Base-by-base conservation (phyloP, 2,888 invertebrate genomes). In the Corbicula japonica region DNA sequence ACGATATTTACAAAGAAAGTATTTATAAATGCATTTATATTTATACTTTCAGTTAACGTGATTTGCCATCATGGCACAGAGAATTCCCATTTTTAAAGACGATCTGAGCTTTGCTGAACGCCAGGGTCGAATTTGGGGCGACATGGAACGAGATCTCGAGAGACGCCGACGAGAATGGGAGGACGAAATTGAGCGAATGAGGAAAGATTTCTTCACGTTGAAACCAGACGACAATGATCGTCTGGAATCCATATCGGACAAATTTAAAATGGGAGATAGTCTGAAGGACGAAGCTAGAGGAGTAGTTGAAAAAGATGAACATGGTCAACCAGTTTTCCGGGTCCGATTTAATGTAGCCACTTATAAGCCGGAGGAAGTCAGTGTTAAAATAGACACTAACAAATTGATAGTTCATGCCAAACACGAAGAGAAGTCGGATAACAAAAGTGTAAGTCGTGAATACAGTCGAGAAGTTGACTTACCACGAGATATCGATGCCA, bases 61-160 rank as follows among this genome's bases (percentile, higher is more conserved):
- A 68, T 44, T 52, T 66, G 70, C 73, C 68, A 73, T 63, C 26
- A 91, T 91, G 91, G 87, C 91, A 32, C 89, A 90, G 32, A 81
- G 90, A 46, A 90, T 93, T 35, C 93, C 93, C 10, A 92, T 93
- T 72, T 88, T 87, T 66, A 91, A 91, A 72, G 93, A 93, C 82
- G 83, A 86, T 44, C 84, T 92, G 35, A 90, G 88, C 65, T 93
- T 93, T 71, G 92, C 92, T 60, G 91, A 93, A 66, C 80, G 92
- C 54, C 92, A 93, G 84, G 86, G 88, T 60, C 87, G 88, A 80
- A 85, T 93, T 61, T 93, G 91, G 90, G 86, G 88, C 50, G 88
- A 88, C 65, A 92, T 92, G 92, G 91, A 92, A 68, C 80, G 86
- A 34, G 91, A 91, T 66, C 88, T 92, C 89, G 92, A 92, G 46